Conservation (phyloP, 35 echinoderm and acorn worm species). For the Patiria miniata region DNA sequence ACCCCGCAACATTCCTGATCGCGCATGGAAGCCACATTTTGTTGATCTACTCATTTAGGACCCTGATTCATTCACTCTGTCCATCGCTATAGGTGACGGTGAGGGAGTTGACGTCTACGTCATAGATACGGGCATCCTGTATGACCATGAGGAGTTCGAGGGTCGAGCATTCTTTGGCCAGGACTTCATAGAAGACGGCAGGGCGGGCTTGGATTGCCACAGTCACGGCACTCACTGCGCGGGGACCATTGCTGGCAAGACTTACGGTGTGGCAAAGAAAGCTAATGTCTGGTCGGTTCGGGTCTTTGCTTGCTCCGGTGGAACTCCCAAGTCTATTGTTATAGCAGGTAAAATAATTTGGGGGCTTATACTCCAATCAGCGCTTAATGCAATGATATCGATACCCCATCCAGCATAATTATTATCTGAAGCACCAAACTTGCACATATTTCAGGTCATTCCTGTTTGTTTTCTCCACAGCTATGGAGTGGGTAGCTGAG, state of each 20-base stretch:
- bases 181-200: constrained; percentile 35
- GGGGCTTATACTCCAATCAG: no score
- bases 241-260: constrained; percentile 61
- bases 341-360: constrained; percentile 1
- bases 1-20: no score
- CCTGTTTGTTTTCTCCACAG: no score
- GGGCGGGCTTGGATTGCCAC: constrained; percentile 52
- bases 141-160: constrained; percentile 35
- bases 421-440: no score
- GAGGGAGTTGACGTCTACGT: constrained; percentile 50
- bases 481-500: no score
- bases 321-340: constrained; percentile 32
- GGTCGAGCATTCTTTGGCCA: constrained; percentile 28
- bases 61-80: no score
- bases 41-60: no score
- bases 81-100: constrained; percentile 41
- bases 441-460: no score
- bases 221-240: constrained; percentile 83
- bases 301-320: constrained; percentile 60
- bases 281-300: constrained; percentile 66
- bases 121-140: constrained; percentile 55
- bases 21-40: no score
- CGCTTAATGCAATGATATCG: no score
- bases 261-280: constrained; percentile 73
- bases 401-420: no score